phyloP scores from a whole-genome alignment of 2,797 vertebrate genomes.

The Buceros bicornis region DNA sequence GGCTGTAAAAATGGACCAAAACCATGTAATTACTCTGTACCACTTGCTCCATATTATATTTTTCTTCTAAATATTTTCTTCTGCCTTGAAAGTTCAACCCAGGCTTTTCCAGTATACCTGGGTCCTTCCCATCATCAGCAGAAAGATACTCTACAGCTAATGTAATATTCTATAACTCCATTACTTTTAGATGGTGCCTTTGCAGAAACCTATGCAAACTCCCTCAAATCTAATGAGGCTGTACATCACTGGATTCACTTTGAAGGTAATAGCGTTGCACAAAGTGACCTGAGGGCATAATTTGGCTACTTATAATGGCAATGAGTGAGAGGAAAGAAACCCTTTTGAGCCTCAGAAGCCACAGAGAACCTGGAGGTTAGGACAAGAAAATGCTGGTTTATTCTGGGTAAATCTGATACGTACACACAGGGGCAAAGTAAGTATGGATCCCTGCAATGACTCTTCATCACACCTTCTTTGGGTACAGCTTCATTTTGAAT shows the following conservation, averaged over 20 bases:
- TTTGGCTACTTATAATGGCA: neutral
- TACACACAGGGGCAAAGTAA: neutral
- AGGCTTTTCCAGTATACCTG: neutral
- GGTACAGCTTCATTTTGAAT: neutral
- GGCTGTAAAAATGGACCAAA: neutral
- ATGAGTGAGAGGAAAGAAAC: neutral
- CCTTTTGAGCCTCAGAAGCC: neutral
- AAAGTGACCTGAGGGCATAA: neutral
- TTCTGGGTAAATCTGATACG: neutral
- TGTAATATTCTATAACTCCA: neutral
- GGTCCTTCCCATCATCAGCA: neutral
- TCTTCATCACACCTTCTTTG: neutral
- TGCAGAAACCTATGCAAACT: neutral
- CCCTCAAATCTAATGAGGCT: neutral
- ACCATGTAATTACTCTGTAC: neutral
- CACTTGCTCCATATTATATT: neutral
- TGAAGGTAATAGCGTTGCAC: neutral
- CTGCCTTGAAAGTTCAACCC: neutral
- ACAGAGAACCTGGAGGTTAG: neutral
- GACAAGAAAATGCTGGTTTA: neutral
- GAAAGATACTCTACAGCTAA: neutral
- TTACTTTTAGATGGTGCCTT: neutral
- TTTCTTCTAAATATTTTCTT: neutral
- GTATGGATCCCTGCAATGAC: neutral
- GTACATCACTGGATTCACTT: neutral